These are phyloP conservation scores for Amiota communis DNA, from an alignment of 2,888 invertebrate genomes.

Conservation along the genomic window DNA sequence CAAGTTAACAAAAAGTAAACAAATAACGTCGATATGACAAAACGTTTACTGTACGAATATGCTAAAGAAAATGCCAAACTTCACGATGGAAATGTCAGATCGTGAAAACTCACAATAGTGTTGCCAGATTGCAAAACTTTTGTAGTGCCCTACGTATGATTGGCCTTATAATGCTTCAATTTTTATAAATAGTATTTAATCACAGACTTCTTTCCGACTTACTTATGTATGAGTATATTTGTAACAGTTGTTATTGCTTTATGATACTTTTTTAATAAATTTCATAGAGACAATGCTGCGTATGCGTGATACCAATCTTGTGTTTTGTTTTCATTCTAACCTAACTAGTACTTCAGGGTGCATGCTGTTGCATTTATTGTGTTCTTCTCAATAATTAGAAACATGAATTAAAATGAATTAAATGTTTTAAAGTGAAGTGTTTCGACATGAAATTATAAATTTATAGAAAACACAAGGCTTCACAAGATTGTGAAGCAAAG, in stretches of 20 bases:
- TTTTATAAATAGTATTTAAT: conserved; percentile 67
- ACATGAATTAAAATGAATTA: conserved; percentile 6
- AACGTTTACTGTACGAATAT: no score
- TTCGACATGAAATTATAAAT: conserved; percentile 65
- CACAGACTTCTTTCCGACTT: conserved; percentile 62
- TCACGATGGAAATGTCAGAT: no score
- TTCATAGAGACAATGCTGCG: neutral
- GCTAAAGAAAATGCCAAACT: no score
- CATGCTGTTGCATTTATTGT: neutral
- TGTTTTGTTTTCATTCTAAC: no score
- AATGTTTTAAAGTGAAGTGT: conserved; percentile 53
- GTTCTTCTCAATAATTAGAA: neutral
- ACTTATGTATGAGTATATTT: no score
- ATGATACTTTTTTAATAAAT: neutral
- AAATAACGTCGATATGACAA: no score
- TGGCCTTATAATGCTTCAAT: conserved; percentile 49
- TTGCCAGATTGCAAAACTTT: no score
- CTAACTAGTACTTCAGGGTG: no score
- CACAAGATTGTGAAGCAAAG: conserved; percentile 21
- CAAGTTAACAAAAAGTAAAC: no score
- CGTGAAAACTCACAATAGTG: no score
- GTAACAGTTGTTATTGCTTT: conserved; percentile 19
- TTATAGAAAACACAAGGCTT: conserved; percentile 36
- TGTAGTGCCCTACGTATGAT: no score
- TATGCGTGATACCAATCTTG: neutral